These are phyloP conservation scores for Morelia viridis DNA, from an alignment of 2,797 vertebrate genomes.

Conservation along the genomic window DNA sequence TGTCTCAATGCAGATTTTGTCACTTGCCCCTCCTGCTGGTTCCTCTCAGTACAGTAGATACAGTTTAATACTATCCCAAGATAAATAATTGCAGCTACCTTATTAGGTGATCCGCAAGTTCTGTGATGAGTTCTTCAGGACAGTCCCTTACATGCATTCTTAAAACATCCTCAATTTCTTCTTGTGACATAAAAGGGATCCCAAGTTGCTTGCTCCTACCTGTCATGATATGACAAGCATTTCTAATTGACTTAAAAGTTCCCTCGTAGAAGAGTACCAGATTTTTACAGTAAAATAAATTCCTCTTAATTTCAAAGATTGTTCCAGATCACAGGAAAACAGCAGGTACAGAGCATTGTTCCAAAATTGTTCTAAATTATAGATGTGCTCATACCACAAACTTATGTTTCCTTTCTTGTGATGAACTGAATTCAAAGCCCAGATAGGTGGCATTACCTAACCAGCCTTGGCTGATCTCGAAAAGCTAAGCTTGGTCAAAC, in stretches of 20 bases:
- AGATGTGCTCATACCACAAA: background rate
- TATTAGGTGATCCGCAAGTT: conserved; percentile 86
- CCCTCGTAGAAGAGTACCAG: background rate
- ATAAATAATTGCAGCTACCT: conserved; percentile 74
- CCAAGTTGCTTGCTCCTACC: conserved; percentile 82
- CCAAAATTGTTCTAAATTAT: background rate
- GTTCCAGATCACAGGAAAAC: background rate
- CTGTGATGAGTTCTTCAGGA: conserved; percentile 86
- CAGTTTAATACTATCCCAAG: conserved; percentile 11
- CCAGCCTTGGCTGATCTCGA: background rate
- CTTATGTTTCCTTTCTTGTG: background rate
- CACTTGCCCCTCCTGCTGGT: background rate
- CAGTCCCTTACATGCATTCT: conserved; percentile 82
- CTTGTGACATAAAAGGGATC: conserved; percentile 82
- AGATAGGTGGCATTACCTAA: background rate
- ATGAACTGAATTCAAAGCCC: background rate
- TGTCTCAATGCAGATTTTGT: background rate
- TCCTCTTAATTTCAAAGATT: background rate
- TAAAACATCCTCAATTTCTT: conserved; percentile 84
- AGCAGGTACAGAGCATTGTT: background rate
- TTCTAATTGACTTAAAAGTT: conserved; percentile 20
- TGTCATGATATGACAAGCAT: conserved; percentile 55
- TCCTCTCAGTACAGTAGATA: background rate
- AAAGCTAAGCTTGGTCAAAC: background rate
- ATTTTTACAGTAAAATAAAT: background rate